Evolutionary conservation across 2,797 vertebrate species (phyloP).

Genomic region (Megalops cyprinoides): DNA sequence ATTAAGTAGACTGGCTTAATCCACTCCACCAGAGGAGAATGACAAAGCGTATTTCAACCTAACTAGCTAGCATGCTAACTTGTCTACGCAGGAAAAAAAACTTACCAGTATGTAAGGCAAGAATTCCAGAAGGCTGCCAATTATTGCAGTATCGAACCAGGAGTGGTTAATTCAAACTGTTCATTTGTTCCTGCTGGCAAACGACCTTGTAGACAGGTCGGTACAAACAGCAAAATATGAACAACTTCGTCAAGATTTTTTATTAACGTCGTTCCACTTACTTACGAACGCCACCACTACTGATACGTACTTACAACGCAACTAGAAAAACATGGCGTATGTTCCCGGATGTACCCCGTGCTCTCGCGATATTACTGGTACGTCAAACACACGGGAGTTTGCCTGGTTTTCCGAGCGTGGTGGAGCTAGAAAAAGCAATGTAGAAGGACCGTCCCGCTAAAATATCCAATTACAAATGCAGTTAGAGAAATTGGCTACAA

Average conservation of each 20-base stretch:
- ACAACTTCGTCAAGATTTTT: neutral
- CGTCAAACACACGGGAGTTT: too few species aligned
- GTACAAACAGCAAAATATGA: neutral
- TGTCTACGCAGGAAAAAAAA: neutral
- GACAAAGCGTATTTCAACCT: constrained; percentile 9
- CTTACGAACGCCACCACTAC: neutral
- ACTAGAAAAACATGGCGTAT: constrained; percentile 12
- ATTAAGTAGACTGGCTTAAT: too few species aligned
- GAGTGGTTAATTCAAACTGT: neutral
- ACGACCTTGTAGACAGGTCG: neutral
- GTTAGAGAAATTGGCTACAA: too few species aligned
- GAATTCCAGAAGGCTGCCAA: neutral
- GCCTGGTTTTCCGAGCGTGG: too few species aligned
- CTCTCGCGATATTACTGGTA: constrained; percentile 35
- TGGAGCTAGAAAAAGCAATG: too few species aligned
- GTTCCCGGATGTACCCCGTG: neutral
- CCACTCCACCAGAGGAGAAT: neutral
- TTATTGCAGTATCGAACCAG: neutral
- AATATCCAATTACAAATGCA: too few species aligned
- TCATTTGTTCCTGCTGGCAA: neutral
- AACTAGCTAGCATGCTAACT: too few species aligned
- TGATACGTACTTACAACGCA: neutral
- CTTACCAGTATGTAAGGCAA: constrained; percentile 14
- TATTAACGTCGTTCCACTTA: neutral
- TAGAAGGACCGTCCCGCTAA: too few species aligned